A percentile compares a stretch with the other conserved stretches of the same genome.
Evolutionary conservation across 2,113 vertebrate genomes (phyloP).

Genomic region (Thalassoma bifasciatum): DNA sequence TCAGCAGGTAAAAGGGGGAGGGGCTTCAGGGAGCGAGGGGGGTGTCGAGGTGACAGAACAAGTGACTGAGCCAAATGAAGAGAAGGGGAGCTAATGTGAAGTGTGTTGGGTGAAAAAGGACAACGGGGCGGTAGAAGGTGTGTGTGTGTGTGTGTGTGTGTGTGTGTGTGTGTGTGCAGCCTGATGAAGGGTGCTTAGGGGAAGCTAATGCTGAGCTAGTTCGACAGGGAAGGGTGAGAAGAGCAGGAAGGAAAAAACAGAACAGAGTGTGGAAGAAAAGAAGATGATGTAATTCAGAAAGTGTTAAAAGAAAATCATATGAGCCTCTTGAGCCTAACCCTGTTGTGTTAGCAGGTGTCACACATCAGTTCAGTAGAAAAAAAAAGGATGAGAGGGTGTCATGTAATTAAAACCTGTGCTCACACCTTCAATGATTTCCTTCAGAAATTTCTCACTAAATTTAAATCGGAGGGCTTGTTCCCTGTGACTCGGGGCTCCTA

Average conservation of each 20-base stretch:
- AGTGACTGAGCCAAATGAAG: conserved; percentile 46
- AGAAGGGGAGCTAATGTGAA: conserved; percentile 58
- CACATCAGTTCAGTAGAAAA: conserved; percentile 25
- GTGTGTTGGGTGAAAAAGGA: conserved; percentile 46
- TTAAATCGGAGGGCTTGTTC: background rate
- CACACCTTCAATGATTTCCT: conserved; percentile 30
- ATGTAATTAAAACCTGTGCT: conserved; percentile 56
- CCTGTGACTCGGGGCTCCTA: conserved; percentile 1
- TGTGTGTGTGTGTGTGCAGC: background rate
- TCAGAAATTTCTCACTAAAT: background rate
- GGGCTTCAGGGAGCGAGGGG: conserved; percentile 9
- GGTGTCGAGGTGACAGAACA: conserved; percentile 38
- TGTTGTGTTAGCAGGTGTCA: conserved; percentile 44
- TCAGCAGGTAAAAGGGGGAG: conserved; percentile 33
- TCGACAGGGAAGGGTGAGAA: conserved; percentile 19
- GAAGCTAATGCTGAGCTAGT: conserved; percentile 12
- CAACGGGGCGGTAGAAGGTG: background rate
- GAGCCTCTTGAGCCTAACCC: conserved; percentile 46
- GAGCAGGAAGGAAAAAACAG: conserved; percentile 12
- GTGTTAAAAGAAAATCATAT: conserved; percentile 39
- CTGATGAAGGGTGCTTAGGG: conserved; percentile 2
- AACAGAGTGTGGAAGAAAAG: conserved; percentile 13
- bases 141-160: background rate
- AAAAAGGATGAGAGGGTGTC: conserved; percentile 3
- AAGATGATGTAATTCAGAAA: conserved; percentile 38